These are phyloP conservation scores for Porites divaricata DNA, from an alignment of 92 coral and sea anemone species.

Conservation along the genomic window DNA sequence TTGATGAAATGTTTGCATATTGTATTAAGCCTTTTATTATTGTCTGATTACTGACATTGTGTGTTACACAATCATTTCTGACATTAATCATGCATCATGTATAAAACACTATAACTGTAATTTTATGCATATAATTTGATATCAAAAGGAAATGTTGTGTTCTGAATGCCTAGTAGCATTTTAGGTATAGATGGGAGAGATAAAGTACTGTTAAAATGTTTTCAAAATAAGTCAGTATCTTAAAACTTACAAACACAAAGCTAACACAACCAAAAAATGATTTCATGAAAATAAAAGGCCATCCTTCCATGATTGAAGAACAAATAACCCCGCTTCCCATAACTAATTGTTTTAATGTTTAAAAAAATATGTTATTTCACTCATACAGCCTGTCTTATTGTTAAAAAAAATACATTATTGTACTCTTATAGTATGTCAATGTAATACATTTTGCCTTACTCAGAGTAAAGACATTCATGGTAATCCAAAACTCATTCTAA, in stretches of 20 bases:
- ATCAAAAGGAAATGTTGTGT: background rate
- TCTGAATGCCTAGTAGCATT: background rate
- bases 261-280: background rate
- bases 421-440: too few species aligned
- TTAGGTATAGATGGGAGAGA: background rate
- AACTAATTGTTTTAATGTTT: too few species aligned
- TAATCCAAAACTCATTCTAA: background rate
- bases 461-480: too few species aligned
- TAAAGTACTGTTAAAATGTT: background rate
- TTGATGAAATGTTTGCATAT: too few species aligned
- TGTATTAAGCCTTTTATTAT: too few species aligned
- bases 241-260: background rate
- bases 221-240: background rate
- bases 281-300: background rate
- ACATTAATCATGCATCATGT: background rate
- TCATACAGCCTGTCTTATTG: too few species aligned
- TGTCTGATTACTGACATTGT: too few species aligned
- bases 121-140: background rate
- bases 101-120: background rate
- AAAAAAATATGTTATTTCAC: too few species aligned
- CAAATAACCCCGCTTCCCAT: too few species aligned
- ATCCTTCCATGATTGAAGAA: too few species aligned
- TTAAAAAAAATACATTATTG: too few species aligned
- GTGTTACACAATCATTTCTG: background rate
- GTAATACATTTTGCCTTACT: too few species aligned